Evolutionary conservation across 2,797 vertebrate species (phyloP), one percentile per base, ranked within the genome.

Genomic region (Tauraco hartlaubi): DNA sequence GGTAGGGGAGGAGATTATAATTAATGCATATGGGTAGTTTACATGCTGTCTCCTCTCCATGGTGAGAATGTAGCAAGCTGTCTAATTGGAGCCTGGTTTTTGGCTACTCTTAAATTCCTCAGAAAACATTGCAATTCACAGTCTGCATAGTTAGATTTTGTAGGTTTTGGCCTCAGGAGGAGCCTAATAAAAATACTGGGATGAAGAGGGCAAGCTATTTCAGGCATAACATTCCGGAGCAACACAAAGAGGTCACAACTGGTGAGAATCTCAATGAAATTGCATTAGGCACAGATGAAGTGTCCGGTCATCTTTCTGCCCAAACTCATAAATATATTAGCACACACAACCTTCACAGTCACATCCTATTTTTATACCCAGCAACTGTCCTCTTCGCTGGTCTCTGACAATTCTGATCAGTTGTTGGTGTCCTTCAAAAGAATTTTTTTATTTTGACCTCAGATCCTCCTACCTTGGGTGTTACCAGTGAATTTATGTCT

Each of bases 271-370:
- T 88, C 66, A 76, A 88, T 67, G 85, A 94, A 95, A 96, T 91
- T 90, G 66, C 55, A 90, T 88, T 86, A 95, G 82, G 43, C 76
- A 90, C 62, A 95, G 87, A 88, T 84, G 89, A 96, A 94, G 55
- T 72, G 49, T 66, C 83, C 2, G 6, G 67, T 88, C 77, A 76
- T 87, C 82, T 64, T 85, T 69, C 77, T 78, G 43, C 46, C 66
- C 85, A 94, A 73, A 74, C 55, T 75, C 78, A 89, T 87, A 92
- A 92, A 93, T 92, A 55, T 82, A 77, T 88, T 91, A 93, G 33
- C 62, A 92, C 66, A 71, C 35, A 51, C 29, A 75, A 33, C 28
- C 8, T 3, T 48, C 79, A 44, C 31, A 90, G 69, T 59, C 82
- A 49, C 59, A 49, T 94, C 72, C 59, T 78, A 88, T 83, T 91